phyloP scores from a whole-genome alignment of 2,113 vertebrate species.

The Rattus rattus region DNA sequence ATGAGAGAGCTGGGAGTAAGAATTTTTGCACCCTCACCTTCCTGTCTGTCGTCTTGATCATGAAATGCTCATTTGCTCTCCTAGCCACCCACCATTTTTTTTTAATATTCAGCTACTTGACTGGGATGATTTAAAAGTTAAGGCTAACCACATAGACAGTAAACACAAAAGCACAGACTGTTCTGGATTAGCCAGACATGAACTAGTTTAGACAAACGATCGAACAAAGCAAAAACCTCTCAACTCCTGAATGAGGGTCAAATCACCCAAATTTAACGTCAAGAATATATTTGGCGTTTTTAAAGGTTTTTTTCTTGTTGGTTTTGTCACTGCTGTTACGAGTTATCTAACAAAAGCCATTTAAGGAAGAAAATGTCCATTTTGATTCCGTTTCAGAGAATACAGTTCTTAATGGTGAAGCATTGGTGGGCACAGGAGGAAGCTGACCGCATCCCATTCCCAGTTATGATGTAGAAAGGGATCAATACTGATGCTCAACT shows the following conservation, averaged over 20 bases:
- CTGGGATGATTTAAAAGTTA: neutral
- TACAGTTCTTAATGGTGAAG: neutral
- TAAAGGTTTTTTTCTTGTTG: neutral
- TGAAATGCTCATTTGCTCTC: neutral
- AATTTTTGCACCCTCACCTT: neutral
- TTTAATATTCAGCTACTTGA: neutral
- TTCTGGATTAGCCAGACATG: neutral
- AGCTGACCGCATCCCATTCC: neutral
- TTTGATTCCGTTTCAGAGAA: neutral
- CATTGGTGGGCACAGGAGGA: neutral
- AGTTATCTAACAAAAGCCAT: neutral
- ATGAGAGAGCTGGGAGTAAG: neutral
- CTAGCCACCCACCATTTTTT: neutral
- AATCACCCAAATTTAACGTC: neutral
- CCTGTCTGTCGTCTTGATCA: neutral
- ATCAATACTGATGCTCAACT: neutral
- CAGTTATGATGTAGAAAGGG: neutral
- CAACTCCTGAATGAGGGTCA: slow-evolving; percentile 7
- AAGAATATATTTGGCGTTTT: neutral
- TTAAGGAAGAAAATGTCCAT: neutral
- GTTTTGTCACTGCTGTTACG: neutral
- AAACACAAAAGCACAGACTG: neutral
- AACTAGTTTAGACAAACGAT: neutral
- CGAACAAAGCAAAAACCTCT: neutral
- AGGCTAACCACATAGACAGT: neutral